These are phyloP conservation scores for Gila robusta DNA, from an alignment of 2,797 vertebrate species.

Conservation along the genomic window DNA sequence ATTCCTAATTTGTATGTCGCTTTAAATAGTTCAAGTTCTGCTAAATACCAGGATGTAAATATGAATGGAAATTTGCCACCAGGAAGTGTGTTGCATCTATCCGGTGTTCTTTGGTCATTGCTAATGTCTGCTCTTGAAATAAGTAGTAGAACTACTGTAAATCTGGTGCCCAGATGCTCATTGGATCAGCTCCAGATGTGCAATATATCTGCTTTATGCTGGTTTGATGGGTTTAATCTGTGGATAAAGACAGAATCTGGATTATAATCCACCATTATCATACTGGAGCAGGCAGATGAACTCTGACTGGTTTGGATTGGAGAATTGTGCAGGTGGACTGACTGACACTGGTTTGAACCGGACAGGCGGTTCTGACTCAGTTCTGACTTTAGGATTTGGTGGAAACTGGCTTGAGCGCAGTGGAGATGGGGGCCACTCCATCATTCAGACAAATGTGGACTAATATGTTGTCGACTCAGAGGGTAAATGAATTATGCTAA, in stretches of 20 bases:
- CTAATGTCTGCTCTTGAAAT: conserved; percentile 1
- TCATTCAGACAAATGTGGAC: conserved; percentile 51
- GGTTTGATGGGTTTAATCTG: conserved; percentile 30
- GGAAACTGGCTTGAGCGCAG: conserved; percentile 30
- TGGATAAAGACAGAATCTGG: conserved; percentile 22
- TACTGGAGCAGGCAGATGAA: neutral
- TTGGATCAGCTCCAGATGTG: conserved; percentile 36
- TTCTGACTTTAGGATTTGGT: conserved; percentile 13
- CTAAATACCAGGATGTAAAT: conserved; percentile 9
- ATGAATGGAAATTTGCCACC: neutral
- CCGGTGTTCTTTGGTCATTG: neutral
- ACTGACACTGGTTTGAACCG: neutral
- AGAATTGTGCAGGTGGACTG: neutral
- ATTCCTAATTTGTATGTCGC: conserved; percentile 11
- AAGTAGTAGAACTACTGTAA: neutral
- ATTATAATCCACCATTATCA: conserved; percentile 45
- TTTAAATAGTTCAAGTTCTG: neutral
- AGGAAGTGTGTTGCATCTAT: neutral
- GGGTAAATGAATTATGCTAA: conserved; percentile 70
- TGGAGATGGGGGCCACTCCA: conserved; percentile 26
- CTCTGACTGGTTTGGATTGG: neutral
- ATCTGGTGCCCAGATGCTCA: neutral
- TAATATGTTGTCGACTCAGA: conserved; percentile 77
- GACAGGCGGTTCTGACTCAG: neutral
- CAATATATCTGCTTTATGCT: neutral